These are phyloP conservation scores for Cylindroiulus punctatus DNA, from an alignment of 2,888 invertebrate genomes.

Conservation along the genomic window DNA sequence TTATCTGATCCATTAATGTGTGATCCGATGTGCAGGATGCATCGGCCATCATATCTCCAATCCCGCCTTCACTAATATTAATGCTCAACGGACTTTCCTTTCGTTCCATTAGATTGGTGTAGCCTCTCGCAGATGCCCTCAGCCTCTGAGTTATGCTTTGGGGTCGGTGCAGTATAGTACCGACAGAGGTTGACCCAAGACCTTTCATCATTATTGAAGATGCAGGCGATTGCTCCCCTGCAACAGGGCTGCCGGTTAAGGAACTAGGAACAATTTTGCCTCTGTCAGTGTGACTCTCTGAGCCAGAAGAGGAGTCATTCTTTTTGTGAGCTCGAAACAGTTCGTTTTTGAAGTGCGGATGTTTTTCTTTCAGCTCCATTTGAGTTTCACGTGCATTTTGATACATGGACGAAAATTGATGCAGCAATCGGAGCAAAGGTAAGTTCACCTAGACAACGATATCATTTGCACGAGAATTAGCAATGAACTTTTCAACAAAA, in stretches of 20 bases:
- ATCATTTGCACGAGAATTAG: too few relatives aligned
- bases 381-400: conserved; percentile 96
- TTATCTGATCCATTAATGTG: conserved; percentile 66
- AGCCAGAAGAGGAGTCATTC: conserved; percentile 58
- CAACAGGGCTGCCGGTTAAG: conserved; percentile 40
- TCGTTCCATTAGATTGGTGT: conserved; percentile 76
- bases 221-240: conserved; percentile 52
- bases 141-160: conserved; percentile 90
- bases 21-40: conserved; percentile 65
- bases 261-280: conserved; percentile 31
- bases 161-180: conserved; percentile 69
- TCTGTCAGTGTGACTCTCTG: conserved; percentile 57
- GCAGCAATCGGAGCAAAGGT: conserved; percentile 88
- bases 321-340: conserved; percentile 61
- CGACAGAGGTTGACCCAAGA: conserved; percentile 11
- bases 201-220: conserved; percentile 27
- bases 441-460: conserved; percentile 78
- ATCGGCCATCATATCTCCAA: conserved; percentile 63
- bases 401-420: conserved; percentile 97
- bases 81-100: conserved; percentile 61
- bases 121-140: conserved; percentile 71
- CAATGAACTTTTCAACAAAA: neutral
- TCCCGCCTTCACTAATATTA: conserved; percentile 65
- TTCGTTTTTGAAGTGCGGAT: conserved; percentile 48
- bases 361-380: conserved; percentile 80